Conservation (phyloP, 1,140 invertebrate species). For the Zaprionus davidi region DNA sequence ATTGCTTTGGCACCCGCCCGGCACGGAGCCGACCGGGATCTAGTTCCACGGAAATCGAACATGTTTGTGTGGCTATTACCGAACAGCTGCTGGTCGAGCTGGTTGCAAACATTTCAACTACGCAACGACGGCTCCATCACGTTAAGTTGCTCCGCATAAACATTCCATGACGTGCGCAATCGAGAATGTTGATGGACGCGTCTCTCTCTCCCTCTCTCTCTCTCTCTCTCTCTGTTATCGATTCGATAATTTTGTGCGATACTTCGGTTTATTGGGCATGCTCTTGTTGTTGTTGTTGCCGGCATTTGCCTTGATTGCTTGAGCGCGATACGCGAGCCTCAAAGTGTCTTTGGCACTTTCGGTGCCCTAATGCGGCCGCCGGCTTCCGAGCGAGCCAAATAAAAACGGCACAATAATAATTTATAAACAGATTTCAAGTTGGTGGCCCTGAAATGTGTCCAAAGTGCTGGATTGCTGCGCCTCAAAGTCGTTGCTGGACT, state of each 20-base stretch:
- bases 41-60: not conserved
- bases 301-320: not conserved
- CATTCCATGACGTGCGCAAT: not conserved
- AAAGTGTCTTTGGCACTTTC: slow-evolving; percentile 9
- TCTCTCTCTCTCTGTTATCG: not conserved
- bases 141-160: slow-evolving; percentile 1
- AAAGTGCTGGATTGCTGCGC: slow-evolving; percentile 34
- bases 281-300: not conserved
- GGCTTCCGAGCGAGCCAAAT: slow-evolving; percentile 49
- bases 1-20: not conserved
- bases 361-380: slow-evolving; percentile 53
- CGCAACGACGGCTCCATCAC: not conserved
- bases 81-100: slow-evolving; percentile 4
- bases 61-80: not conserved
- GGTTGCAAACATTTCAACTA: slow-evolving; percentile 1
- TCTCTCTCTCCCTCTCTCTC: not conserved
- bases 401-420: slow-evolving; percentile 23
- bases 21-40: not conserved
- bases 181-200: slow-evolving; percentile 2
- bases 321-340: not conserved
- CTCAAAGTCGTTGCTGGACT: slow-evolving; percentile 70
- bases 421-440: slow-evolving; percentile 46
- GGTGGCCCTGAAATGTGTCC: slow-evolving; percentile 69
- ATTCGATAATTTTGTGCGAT: slow-evolving; percentile 10
- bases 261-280: slow-evolving; percentile 1